Base-by-base conservation (phyloP, 2,888 invertebrate species). In the Lasioglossum lativentre region DNA sequence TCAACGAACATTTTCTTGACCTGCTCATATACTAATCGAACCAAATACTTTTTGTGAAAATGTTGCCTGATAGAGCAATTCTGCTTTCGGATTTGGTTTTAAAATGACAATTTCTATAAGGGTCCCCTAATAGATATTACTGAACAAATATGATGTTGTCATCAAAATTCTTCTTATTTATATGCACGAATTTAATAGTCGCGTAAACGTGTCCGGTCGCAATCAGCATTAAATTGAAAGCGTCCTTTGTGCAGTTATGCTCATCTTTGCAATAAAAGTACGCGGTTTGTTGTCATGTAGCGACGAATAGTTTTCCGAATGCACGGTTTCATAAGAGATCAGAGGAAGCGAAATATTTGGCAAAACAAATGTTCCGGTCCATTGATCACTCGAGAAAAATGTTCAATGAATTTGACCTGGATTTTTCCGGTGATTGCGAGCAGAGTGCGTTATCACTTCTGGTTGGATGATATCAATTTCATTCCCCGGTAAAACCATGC, bases 351-450 rank as follows among this genome's bases (percentile, higher is more conserved):
- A n/a, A 76, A 70, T 30, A 63, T 83, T 42, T 75, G 38, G 38
- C 38, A 75, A 70, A 84, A 82, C 78, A 78, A 83, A 85, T 66
- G 59, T 84, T 82, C 74, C 83, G 70, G 14, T 27, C 47, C 84
- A 74, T 74, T 82, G 77, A 40, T 52, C 74, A 27, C 45, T 8
- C 38, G 40, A 23, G 78, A 59, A 76, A 79, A 83, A 83, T 68
- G 47, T 70, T 47, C n/a, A 75, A 66, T 66, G 34, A 78, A 82
- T 78, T 75, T 42, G 34, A 59, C 23, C 34, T 4, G 52, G 72
- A 70, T 77, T 74, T 73, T 74, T 40, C 38, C 70, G 66, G 47
- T 56, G 73, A 76, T 52, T 34, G n/a, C 70, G 47, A 40, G 14
- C 34, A 12, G 19, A 30, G 30, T 38, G 10, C 34, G 83, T 84